A percentile compares a stretch with the other conserved stretches of the same genome.
These are phyloP conservation scores for Characodon lateralis DNA, from an alignment of 2,797 vertebrate species.

Conservation along the genomic window DNA sequence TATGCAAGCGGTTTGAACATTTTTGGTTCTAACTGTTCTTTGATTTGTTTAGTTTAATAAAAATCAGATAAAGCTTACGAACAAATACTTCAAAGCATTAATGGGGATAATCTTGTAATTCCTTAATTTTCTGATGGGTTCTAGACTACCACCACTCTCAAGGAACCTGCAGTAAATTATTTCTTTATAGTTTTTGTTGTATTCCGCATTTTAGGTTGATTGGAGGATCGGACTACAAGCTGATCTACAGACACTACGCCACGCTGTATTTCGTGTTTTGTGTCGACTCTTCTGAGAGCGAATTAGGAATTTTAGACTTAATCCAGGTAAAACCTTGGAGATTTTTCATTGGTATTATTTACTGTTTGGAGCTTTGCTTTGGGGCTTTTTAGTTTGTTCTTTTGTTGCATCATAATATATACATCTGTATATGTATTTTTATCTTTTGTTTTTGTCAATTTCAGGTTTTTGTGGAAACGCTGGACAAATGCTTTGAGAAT, in stretches of 20 bases:
- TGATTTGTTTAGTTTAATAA: too few relatives aligned
- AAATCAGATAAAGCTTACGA: too few relatives aligned
- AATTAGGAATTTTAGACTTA: constrained; percentile 97
- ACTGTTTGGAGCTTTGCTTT: background rate
- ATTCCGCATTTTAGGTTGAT: constrained; percentile 83
- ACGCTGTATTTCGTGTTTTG: constrained; percentile 99
- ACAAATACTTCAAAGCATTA: too few relatives aligned
- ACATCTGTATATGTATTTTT: background rate
- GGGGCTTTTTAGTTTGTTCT: background rate
- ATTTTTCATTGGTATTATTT: background rate
- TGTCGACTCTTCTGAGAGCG: constrained; percentile 98
- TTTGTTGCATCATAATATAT: background rate
- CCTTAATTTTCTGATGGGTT: too few relatives aligned
- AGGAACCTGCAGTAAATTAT: background rate
- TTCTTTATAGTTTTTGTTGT: constrained; percentile 1
- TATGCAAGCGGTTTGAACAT: background rate
- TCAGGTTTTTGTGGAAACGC: constrained; percentile 97
- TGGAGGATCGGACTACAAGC: constrained; percentile 97
- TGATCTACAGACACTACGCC: constrained; percentile 98
- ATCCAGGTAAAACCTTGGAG: constrained; percentile 88
- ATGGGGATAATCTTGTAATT: too few relatives aligned
- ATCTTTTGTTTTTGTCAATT: background rate
- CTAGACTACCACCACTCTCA: background rate
- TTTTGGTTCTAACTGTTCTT: too few relatives aligned
- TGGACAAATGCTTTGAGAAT: constrained; percentile 99